Conservation (phyloP, 2,888 invertebrate species). For the Hypomecis punctinalis region DNA sequence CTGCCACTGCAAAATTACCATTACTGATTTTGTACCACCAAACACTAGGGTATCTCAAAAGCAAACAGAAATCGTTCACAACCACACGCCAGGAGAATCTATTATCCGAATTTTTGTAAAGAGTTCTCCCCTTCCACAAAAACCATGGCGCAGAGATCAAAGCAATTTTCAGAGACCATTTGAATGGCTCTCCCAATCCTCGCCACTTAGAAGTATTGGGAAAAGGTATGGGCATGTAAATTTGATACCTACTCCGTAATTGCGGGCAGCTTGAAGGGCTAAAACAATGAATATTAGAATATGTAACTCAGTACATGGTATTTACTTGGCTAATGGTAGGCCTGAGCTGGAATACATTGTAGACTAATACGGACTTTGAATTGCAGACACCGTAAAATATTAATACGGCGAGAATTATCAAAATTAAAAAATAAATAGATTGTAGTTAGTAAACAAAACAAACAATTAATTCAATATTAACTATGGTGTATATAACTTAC, state of each 20-base stretch:
- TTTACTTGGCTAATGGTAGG: slow-evolving; percentile 16
- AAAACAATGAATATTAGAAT: slow-evolving; percentile 17
- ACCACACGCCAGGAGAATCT: not conserved
- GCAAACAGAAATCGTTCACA: not conserved
- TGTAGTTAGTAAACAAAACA: not conserved
- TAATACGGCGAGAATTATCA: not conserved
- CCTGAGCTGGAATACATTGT: slow-evolving; percentile 15
- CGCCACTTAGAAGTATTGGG: slow-evolving; percentile 20
- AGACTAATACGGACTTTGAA: slow-evolving; percentile 1
- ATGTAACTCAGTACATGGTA: slow-evolving; percentile 8
- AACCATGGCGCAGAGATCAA: slow-evolving; percentile 5
- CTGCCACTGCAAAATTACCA: no score
- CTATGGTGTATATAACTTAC: no score
- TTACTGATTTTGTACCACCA: no score
- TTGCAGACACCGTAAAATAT: not conserved
- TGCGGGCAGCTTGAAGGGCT: slow-evolving; percentile 8
- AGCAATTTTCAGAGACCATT: slow-evolving; percentile 21
- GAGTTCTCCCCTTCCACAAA: slow-evolving; percentile 3
- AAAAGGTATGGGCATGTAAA: slow-evolving; percentile 19
- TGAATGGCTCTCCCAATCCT: slow-evolving; percentile 11
- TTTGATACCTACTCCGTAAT: slow-evolving; percentile 14
- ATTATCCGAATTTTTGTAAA: not conserved
- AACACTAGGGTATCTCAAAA: no score
- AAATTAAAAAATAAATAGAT: no score
- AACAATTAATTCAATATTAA: no score